phyloP scores from a whole-genome alignment of 1,140 invertebrate species.

The Copidosoma floridanum region DNA sequence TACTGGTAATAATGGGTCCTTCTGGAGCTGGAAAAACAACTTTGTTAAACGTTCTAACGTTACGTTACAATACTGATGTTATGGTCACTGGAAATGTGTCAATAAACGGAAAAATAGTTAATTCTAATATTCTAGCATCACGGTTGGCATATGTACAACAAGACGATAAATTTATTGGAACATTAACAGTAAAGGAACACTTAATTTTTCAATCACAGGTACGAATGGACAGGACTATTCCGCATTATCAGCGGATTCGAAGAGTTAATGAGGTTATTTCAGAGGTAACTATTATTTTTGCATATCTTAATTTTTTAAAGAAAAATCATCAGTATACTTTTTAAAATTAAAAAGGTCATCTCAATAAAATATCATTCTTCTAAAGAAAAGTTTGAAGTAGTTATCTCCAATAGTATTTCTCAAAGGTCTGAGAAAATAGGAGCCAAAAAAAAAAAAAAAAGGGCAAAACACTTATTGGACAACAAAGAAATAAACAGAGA shows the following conservation, averaged over 20 bases:
- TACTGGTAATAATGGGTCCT: slow-evolving; percentile 90
- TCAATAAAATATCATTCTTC: no score
- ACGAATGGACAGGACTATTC: slow-evolving; percentile 83
- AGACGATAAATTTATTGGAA: slow-evolving; percentile 90
- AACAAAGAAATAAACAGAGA: no score
- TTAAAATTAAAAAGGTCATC: no score
- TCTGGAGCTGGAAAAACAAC: slow-evolving; percentile 97
- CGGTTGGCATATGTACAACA: slow-evolving; percentile 94
- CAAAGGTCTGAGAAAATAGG: no score
- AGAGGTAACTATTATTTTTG: slow-evolving; percentile 64
- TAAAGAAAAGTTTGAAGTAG: no score
- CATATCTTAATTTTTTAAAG: no score
- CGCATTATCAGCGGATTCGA: slow-evolving; percentile 71
- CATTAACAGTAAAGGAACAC: slow-evolving; percentile 88
- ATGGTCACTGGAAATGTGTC: slow-evolving; percentile 69
- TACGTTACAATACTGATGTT: slow-evolving; percentile 68
- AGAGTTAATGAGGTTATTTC: slow-evolving; percentile 88
- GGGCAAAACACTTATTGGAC: no score
- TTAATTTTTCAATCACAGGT: slow-evolving; percentile 87
- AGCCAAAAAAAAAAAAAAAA: no score
- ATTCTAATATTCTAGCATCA: slow-evolving; percentile 67
- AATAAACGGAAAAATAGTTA: slow-evolving; percentile 71
- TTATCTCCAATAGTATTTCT: no score
- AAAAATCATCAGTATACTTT: no score
- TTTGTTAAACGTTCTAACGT: slow-evolving; percentile 86